Conservation (phyloP, 2,888 invertebrate genomes). For the Exocentrus adspersus region DNA sequence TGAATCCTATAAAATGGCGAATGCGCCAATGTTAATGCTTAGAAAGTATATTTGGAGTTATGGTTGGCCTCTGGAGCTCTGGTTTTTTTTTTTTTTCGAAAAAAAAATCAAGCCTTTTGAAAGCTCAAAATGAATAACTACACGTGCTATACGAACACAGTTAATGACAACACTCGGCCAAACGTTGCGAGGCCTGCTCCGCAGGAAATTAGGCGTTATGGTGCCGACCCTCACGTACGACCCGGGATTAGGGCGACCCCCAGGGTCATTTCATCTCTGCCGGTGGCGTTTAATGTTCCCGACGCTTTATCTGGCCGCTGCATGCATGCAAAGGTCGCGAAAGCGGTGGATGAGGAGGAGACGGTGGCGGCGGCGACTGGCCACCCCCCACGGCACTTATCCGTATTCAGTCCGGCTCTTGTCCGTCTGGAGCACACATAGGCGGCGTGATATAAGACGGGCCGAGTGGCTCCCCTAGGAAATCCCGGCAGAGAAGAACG, state of each 20-base stretch:
- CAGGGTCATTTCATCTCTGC: conserved; percentile 54
- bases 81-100: no score
- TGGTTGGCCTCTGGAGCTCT: no score
- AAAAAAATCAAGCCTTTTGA: no score
- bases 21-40: no score
- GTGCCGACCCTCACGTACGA: conserved; percentile 52
- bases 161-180: conserved; percentile 4
- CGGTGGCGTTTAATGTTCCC: conserved; percentile 53
- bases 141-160: neutral
- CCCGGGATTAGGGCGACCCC: conserved; percentile 52
- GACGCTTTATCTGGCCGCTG: conserved; percentile 58
- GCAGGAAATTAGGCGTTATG: conserved; percentile 44
- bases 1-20: no score
- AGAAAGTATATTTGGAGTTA: no score
- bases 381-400: conserved; percentile 65
- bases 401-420: conserved; percentile 56
- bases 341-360: no score
- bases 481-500: conserved; percentile 53
- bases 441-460: conserved; percentile 59
- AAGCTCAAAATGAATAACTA: neutral
- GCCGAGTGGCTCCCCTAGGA: conserved; percentile 59
- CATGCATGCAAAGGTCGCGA: conserved; percentile 67
- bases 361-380: conserved; percentile 51
- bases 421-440: conserved; percentile 55
- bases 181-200: conserved; percentile 13